Evolutionary conservation across 30 jellyfish, hydroid and myxozoan genomes (phyloP), one percentile per base, ranked within the genome.

Genomic region (Catostylus mosaicus): DNA sequence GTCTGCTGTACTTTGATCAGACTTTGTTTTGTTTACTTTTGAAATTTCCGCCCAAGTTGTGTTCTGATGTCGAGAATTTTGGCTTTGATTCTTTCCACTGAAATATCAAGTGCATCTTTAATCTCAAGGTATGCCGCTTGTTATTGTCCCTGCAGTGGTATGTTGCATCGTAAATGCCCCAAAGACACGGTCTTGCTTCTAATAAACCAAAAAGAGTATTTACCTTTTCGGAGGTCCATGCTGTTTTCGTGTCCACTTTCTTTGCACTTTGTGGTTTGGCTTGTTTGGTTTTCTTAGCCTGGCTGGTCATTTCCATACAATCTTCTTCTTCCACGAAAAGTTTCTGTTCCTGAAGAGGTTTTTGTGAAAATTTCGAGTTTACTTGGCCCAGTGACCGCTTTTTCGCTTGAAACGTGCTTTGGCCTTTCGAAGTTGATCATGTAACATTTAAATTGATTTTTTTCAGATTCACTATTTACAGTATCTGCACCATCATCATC

Each of bases 1-100:
- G 29, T 75, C 87, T 27, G 77, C 19, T 27, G 77, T 35, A 46
- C 87, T 57, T 57, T 75, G 87, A 56, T 78, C 81, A 75, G 87
- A 75, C 81, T 50, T 75, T 57, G 18, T 40, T 40, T 40, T 14
- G 7, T 40, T 40, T 7, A 40, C 54, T 40, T 40, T 40, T 14
- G 11, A 7, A 75, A 20, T 75, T 75, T 82, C 77, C 77, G n/a
- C 30, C 76, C 87, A 47, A 75, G 77, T 36, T 75, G 87, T 31
- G 87, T 6, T 48, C 87, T 75, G 38, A 59, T 61, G 33, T 75
- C 51, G 31, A 57, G 23, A 30, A 56, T 30, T 75, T 50, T 73
- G 45, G 52, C 48, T 50, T 43, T 43, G 76, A 73, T 79, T 45
- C 48, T 79, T 46, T 29, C 63, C 20, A 33, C 31, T 48, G 87